Base-by-base conservation (phyloP, 2,797 vertebrate genomes). In the Smutsia temminckii region DNA sequence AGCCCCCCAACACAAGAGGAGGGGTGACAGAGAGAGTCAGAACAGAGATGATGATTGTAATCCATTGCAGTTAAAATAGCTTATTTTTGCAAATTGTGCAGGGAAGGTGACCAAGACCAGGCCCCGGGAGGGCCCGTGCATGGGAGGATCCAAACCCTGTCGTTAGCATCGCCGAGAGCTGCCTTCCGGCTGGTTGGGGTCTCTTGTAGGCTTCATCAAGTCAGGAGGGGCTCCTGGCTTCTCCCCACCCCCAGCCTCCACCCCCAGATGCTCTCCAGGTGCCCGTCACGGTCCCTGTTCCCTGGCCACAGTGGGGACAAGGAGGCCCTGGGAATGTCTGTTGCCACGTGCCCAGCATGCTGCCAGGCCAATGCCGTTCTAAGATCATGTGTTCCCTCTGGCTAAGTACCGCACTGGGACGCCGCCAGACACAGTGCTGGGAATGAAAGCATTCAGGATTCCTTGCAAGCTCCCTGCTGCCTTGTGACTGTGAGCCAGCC, bases 261-360 rank as follows among this genome's bases (percentile, higher is more conserved):
- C 5, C 51, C 74, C 13, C n/a, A 6, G 59, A 8, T 34, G 17
- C 46, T 42, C 53, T 46, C 23, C 21, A 32, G 29, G 72, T 27
- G 51, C 12, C 57, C 53, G 2, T 5, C 2, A 7, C 21, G n/a
- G n/a, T 3, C 9, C 91, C 81, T 2, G 9, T 32, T 25, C 18
- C 14, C 27, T 42, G 71, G 8, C 46, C 25, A 25, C 51, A 4
- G 3, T 6, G 14, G 51, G 49, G 21, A 46, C 55, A 23, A 53
- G 84, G 63, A 27, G 46, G 53, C 91, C 42, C 51, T 1, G 25
- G 40, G 4, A 21, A 32, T 4, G 1, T 3, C 23, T 11, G 32
- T 1, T 4, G 21, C n/a, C 59, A 1, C 0, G 11, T 0, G 25
- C 29, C 57, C 42, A 18, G 37, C 2, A 0, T 25, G 10, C 71